phyloP scores from a whole-genome alignment of 1,140 invertebrate species.

The Atta texana region DNA sequence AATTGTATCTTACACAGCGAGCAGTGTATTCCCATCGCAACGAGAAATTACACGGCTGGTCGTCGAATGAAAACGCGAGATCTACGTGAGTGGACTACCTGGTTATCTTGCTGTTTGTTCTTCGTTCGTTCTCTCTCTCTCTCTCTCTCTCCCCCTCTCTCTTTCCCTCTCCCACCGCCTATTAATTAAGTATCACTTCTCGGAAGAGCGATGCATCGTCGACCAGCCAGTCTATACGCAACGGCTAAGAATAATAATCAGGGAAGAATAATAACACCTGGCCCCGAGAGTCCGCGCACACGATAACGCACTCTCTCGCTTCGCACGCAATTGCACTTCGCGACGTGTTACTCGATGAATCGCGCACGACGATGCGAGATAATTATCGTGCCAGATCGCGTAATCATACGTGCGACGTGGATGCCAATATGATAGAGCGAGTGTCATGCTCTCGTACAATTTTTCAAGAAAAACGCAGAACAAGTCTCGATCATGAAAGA shows the following conservation, averaged over 20 bases:
- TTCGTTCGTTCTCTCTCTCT: slow-evolving; percentile 1
- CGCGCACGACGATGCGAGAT: slow-evolving; percentile 39
- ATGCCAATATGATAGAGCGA: slow-evolving; percentile 9
- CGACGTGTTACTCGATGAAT: slow-evolving; percentile 63
- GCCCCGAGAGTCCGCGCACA: not conserved
- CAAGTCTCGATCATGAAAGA: not conserved
- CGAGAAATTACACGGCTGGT: slow-evolving; percentile 32
- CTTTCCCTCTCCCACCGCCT: slow-evolving; percentile 9
- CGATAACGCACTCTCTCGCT: slow-evolving; percentile 45
- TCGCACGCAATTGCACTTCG: slow-evolving; percentile 65
- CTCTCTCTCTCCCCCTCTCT: too few species aligned
- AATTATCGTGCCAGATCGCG: slow-evolving; percentile 68
- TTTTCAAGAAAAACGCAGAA: not conserved
- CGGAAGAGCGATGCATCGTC: slow-evolving; percentile 48
- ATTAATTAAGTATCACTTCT: slow-evolving; percentile 75
- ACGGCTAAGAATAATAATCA: slow-evolving; percentile 69
- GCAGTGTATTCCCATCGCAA: slow-evolving; percentile 1
- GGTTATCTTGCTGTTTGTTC: slow-evolving; percentile 50
- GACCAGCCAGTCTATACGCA: slow-evolving; percentile 35
- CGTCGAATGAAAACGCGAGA: slow-evolving; percentile 53
- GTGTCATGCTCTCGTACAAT: not conserved
- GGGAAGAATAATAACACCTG: slow-evolving; percentile 67
- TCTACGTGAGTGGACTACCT: slow-evolving; percentile 44
- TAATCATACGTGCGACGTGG: slow-evolving; percentile 47
- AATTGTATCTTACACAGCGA: not conserved